Conservation (phyloP, 2,113 vertebrate species). For the Callorhinus ursinus region DNA sequence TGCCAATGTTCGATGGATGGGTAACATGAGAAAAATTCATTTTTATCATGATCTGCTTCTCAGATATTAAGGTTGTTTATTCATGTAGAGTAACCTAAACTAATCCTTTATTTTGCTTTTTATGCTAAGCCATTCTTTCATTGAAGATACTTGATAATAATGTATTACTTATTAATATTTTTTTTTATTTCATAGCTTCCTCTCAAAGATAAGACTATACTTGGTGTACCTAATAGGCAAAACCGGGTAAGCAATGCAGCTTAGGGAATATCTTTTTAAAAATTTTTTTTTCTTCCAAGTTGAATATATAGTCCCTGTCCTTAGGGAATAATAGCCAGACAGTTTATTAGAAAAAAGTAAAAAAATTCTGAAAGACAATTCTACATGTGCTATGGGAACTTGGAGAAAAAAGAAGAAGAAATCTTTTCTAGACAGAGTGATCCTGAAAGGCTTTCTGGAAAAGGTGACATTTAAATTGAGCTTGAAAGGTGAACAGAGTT, state of each 20-base stretch:
- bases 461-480: neutral
- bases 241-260: neutral
- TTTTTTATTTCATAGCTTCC: neutral
- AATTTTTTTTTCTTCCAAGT: neutral
- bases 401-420: neutral
- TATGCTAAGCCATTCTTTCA: neutral
- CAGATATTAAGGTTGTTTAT: neutral
- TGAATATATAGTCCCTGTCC: neutral
- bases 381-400: neutral
- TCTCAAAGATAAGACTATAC: neutral
- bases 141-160: neutral
- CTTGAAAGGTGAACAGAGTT: neutral
- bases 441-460: neutral
- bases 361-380: neutral
- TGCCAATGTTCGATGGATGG: neutral
- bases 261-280: conserved; percentile 14
- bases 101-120: neutral
- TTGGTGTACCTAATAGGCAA: neutral
- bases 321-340: neutral
- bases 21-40: neutral
- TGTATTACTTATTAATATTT: neutral
- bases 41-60: neutral
- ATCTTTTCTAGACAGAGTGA: conserved; percentile 9
- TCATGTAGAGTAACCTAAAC: neutral
- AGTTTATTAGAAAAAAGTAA: conserved; percentile 12